Percentiles rank a stretch among this genome's conserved stretches.
phyloP scores from a whole-genome alignment of 1,140 invertebrate species.

The Cephus cinctus region DNA sequence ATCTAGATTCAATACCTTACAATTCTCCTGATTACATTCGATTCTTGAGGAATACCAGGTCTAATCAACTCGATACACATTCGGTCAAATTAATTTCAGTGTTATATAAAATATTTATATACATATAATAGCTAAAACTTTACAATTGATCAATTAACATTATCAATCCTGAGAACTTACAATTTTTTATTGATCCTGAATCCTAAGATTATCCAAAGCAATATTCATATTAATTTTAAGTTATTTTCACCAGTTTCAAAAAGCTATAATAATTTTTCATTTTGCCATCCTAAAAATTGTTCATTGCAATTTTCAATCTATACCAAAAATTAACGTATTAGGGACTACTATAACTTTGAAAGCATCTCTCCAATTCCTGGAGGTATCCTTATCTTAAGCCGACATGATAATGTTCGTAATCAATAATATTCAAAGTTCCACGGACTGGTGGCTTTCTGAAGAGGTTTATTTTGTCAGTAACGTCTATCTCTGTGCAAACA shows the following conservation, averaged over 20 bases:
- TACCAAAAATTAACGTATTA: background rate
- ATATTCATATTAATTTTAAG: no score
- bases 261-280: background rate
- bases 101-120: no score
- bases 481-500: constrained; percentile 47
- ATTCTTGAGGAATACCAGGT: background rate
- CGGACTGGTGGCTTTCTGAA: constrained; percentile 38
- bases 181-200: no score
- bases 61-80: background rate
- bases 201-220: no score
- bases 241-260: no score
- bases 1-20: constrained; percentile 29
- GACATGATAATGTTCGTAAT: constrained; percentile 38
- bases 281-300: background rate
- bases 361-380: background rate
- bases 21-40: constrained; percentile 14
- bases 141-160: no score
- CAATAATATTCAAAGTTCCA: constrained; percentile 43
- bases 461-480: constrained; percentile 53
- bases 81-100: no score
- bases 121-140: no score
- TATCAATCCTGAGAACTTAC: no score
- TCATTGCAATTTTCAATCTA: background rate
- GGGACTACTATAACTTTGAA: background rate
- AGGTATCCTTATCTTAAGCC: background rate